Evolutionary conservation across 2,113 vertebrate genomes (phyloP).

Genomic region (Eleginops maclovinus): DNA sequence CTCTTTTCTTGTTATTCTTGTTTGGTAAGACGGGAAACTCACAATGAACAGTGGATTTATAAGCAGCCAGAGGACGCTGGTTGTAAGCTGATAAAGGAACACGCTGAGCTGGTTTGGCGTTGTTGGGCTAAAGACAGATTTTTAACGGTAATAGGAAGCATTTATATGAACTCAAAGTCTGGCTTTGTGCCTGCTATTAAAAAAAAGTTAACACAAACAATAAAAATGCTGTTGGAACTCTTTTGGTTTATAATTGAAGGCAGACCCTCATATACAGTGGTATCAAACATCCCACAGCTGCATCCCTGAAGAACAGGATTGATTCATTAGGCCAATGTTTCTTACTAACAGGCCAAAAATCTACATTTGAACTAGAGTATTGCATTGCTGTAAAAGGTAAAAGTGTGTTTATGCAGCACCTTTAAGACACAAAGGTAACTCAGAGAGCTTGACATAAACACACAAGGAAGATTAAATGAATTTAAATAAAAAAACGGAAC

Average conservation of each 20-base stretch:
- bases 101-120: conserved; percentile 69
- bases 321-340: conserved; percentile 57
- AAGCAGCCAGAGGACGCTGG: conserved; percentile 76
- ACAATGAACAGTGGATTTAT: conserved; percentile 78
- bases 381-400: conserved; percentile 16
- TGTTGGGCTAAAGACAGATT: conserved; percentile 70
- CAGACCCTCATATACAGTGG: conserved; percentile 54
- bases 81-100: conserved; percentile 80
- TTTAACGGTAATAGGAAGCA: conserved; percentile 77
- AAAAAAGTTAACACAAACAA: conserved; percentile 77
- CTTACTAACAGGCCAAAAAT: conserved; percentile 41
- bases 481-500: no score
- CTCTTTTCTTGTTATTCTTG: conserved; percentile 78
- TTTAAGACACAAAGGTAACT: no score
- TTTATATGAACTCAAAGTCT: conserved; percentile 75
- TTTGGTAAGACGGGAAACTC: conserved; percentile 71
- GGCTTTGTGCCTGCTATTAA: conserved; percentile 72
- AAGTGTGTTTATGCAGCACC: no score
- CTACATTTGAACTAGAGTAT: conserved; percentile 42
- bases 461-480: no score
- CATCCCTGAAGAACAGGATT: conserved; percentile 46
- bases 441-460: no score
- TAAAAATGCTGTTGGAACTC: conserved; percentile 66
- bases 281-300: conserved; percentile 70
- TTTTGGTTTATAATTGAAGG: conserved; percentile 64